Conservation (phyloP, 2,113 vertebrate genomes). For the Chaenogobius annularis region DNA sequence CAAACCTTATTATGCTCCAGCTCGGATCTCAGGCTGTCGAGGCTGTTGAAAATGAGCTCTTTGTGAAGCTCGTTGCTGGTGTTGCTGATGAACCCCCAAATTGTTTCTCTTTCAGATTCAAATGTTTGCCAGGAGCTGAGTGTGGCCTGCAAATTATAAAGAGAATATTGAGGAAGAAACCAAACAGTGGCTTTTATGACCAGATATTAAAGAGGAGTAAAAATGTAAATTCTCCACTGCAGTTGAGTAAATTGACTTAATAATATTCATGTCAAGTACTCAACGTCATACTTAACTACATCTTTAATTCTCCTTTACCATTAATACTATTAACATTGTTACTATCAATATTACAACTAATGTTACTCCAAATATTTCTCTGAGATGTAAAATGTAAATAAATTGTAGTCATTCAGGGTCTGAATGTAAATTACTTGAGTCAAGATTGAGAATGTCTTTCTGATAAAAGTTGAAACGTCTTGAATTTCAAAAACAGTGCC, state of each 20-base stretch:
- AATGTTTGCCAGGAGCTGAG: constrained; percentile 65
- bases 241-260: neutral
- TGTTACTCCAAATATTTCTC: too few relatives aligned
- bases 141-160: constrained; percentile 42
- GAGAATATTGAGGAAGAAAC: neutral
- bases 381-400: too few relatives aligned
- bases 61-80: constrained; percentile 55
- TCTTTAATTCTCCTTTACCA: neutral
- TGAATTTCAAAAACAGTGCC: too few relatives aligned
- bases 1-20: constrained; percentile 62
- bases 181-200: neutral
- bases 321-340: too few relatives aligned
- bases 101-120: constrained; percentile 60
- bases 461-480: too few relatives aligned
- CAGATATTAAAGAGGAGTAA: neutral
- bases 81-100: constrained; percentile 63
- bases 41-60: constrained; percentile 62
- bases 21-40: constrained; percentile 59
- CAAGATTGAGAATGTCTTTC: too few relatives aligned
- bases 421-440: neutral
- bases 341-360: too few relatives aligned
- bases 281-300: neutral
- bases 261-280: neutral
- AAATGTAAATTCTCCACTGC: neutral
- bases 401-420: neutral